Conservation (phyloP, 2,113 vertebrate genomes). For the Pholis gunnellus region DNA sequence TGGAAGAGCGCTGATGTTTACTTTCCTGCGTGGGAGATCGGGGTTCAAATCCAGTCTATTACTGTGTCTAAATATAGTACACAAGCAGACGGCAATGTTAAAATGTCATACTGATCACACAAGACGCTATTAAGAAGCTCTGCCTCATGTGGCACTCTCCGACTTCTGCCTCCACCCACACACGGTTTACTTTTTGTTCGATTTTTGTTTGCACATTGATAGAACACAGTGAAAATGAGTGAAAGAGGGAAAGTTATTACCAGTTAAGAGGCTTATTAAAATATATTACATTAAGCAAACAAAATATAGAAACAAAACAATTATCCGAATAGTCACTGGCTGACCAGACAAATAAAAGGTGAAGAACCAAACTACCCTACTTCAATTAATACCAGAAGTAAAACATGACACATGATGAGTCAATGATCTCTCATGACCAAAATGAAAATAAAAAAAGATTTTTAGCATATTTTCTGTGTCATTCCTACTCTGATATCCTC, state of each 20-base stretch:
- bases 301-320: background rate
- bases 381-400: background rate
- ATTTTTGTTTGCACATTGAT: conserved; percentile 17
- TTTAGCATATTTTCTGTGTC: background rate
- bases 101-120: conserved; percentile 56
- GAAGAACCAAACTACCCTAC: background rate
- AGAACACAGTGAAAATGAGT: background rate
- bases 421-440: background rate
- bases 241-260: background rate
- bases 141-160: conserved; percentile 14
- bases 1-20: conserved; percentile 37
- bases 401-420: background rate
- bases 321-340: background rate
- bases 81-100: conserved; percentile 48
- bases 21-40: conserved; percentile 38
- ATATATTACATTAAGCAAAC: background rate
- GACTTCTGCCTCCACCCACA: conserved; percentile 37
- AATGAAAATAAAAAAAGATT: background rate
- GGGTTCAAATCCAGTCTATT: conserved; percentile 48
- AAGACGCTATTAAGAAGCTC: conserved; percentile 35
- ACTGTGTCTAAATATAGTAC: conserved; percentile 54
- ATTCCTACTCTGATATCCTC: conserved; percentile 3
- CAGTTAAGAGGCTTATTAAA: conserved; percentile 2
- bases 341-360: background rate
- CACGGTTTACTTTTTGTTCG: background rate